These are phyloP conservation scores for Lasioglossum zephyrum DNA, from an alignment of 2,888 invertebrate genomes.

Conservation along the genomic window DNA sequence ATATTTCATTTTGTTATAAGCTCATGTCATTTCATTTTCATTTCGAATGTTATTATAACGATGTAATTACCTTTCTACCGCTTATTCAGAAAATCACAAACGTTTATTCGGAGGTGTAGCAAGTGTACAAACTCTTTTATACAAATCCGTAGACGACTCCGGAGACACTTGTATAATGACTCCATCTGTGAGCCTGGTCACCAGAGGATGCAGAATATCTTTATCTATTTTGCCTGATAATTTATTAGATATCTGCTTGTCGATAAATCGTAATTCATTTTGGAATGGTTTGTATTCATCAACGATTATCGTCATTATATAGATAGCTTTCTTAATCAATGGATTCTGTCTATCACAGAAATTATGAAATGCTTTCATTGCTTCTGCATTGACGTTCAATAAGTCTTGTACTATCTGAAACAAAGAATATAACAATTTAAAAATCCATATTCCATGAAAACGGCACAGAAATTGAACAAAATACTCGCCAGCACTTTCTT, in stretches of 20 bases:
- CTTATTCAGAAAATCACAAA: slow-evolving; percentile 10
- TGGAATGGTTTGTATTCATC: slow-evolving; percentile 68
- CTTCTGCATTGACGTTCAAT: slow-evolving; percentile 73
- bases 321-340: slow-evolving; percentile 82
- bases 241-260: slow-evolving; percentile 79
- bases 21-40: too few relatives aligned
- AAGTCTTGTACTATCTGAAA: slow-evolving; percentile 79
- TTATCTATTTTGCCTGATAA: slow-evolving; percentile 81
- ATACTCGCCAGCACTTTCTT: slow-evolving; percentile 76
- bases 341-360: slow-evolving; percentile 87
- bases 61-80: background rate
- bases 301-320: slow-evolving; percentile 84
- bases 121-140: slow-evolving; percentile 33
- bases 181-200: slow-evolving; percentile 84
- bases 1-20: too few relatives aligned
- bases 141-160: slow-evolving; percentile 61
- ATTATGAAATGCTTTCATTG: slow-evolving; percentile 85
- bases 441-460: background rate
- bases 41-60: background rate
- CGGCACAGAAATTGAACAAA: background rate
- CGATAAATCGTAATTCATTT: slow-evolving; percentile 74
- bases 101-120: background rate
- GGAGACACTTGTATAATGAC: slow-evolving; percentile 78
- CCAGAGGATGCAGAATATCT: slow-evolving; percentile 84
- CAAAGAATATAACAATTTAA: background rate